Evolutionary conservation across 2,113 vertebrate genomes (phyloP).

Genomic region (Cyanoderma ruficeps): DNA sequence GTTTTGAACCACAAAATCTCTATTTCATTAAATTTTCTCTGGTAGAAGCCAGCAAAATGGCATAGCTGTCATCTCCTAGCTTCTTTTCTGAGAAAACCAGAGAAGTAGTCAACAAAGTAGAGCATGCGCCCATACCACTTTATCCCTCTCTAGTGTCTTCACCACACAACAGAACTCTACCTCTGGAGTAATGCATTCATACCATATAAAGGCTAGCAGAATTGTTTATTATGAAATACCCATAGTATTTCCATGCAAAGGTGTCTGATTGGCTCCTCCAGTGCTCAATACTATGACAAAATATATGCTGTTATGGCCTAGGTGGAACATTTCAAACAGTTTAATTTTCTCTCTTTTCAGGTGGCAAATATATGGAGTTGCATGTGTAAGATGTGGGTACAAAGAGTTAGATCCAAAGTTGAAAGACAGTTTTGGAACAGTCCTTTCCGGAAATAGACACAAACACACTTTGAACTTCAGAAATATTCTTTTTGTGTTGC

Average conservation of each 20-base stretch:
- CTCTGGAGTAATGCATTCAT: neutral
- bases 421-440: neutral
- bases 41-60: neutral
- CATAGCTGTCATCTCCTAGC: accelerated
- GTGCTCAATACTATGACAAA: neutral
- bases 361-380: neutral
- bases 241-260: neutral
- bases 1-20: neutral
- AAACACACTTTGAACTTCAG: neutral
- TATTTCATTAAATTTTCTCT: neutral
- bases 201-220: neutral
- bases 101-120: neutral
- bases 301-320: neutral
- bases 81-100: neutral
- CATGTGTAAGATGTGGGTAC: neutral
- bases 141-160: neutral
- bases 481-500: neutral
- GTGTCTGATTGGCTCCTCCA: neutral
- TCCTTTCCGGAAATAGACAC: neutral
- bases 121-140: neutral
- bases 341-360: neutral
- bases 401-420: neutral
- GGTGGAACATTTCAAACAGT: neutral
- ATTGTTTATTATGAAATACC: neutral
- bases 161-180: neutral